Percentiles rank a stretch among this genome's conserved stretches.
Conservation (phyloP, 2,113 vertebrate genomes). For the Nesogale talazaci region DNA sequence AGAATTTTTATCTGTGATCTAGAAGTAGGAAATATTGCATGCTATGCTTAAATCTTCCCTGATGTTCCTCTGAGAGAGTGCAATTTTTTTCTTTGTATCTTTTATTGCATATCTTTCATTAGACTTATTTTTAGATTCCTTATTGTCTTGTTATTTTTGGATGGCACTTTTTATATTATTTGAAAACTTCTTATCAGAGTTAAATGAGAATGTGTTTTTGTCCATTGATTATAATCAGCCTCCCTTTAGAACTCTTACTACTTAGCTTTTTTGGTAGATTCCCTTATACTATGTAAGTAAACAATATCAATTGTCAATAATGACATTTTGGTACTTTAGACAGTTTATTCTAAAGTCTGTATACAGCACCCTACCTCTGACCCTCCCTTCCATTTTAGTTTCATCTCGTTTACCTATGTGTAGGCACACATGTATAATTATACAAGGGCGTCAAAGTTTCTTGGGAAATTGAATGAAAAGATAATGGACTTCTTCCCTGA, state of each 20-base stretch:
- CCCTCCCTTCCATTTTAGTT: neutral
- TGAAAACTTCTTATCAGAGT: too few relatives aligned
- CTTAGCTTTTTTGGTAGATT: neutral
- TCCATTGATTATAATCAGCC: neutral
- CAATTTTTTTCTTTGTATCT: neutral
- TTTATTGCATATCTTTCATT: neutral
- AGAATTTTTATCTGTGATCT: neutral
- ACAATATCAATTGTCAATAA: neutral
- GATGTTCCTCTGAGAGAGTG: neutral
- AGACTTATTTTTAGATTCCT: slow-evolving; percentile 1
- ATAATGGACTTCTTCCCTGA: too few relatives aligned
- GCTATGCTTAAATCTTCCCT: neutral
- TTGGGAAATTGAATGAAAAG: too few relatives aligned
- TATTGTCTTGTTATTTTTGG: neutral
- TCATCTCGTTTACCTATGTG: too few relatives aligned
- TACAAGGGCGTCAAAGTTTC: too few relatives aligned
- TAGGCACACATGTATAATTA: too few relatives aligned
- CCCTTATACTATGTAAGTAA: neutral
- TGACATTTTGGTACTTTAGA: neutral
- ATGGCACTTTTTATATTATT: slow-evolving; percentile 17
- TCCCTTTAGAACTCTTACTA: neutral
- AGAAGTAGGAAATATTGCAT: neutral
- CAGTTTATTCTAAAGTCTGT: neutral
- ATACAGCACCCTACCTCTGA: neutral
- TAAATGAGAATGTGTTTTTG: neutral